Percentiles rank a stretch among this genome's conserved stretches.
Evolutionary conservation across 2,888 invertebrate species (phyloP).

Genomic region (Hyposoter dolosus): DNA sequence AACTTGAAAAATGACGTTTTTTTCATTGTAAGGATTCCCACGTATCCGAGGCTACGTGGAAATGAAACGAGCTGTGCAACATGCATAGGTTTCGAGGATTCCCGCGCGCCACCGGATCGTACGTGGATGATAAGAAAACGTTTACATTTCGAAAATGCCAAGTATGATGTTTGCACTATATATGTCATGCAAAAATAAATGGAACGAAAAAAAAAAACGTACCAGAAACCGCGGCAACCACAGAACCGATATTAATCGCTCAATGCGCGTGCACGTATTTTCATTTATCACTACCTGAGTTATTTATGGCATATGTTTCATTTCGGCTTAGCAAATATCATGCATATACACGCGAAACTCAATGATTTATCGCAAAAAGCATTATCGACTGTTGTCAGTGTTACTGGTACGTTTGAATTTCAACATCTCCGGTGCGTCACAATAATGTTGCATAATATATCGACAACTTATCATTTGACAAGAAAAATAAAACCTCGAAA

Average conservation of each 20-base stretch:
- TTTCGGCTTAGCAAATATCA: slow-evolving; percentile 5
- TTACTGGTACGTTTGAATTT: neutral
- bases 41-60: slow-evolving; percentile 6
- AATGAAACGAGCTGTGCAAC: slow-evolving; percentile 8
- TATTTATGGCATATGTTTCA: slow-evolving; percentile 15
- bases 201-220: neutral
- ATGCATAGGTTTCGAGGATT: slow-evolving; percentile 24
- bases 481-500: neutral
- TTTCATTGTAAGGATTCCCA: no score
- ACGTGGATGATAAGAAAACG: slow-evolving; percentile 54
- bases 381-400: neutral
- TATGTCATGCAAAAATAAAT: neutral
- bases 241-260: slow-evolving; percentile 23
- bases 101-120: slow-evolving; percentile 28
- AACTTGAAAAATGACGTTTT: no score
- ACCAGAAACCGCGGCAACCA: slow-evolving; percentile 6
- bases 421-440: neutral
- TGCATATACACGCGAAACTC: neutral
- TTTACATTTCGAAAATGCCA: slow-evolving; percentile 46
- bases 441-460: neutral
- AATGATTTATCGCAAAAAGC: neutral
- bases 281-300: neutral
- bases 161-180: neutral
- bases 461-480: neutral
- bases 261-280: slow-evolving; percentile 9